Base-by-base conservation (phyloP, 2,888 invertebrate genomes). In the Ornithoptera alexandrae region DNA sequence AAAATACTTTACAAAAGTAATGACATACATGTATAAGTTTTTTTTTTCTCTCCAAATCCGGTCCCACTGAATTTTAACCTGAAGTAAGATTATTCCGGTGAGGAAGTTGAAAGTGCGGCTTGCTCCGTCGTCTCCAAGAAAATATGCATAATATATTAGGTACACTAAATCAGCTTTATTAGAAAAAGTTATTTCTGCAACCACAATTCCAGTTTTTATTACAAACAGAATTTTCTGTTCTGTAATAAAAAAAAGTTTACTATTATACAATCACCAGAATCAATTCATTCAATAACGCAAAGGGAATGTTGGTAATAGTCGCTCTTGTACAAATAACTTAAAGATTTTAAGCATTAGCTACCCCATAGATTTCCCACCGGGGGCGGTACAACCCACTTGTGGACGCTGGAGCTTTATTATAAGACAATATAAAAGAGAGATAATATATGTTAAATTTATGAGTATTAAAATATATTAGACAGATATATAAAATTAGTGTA, bases 61-160 rank as follows among this genome's bases (percentile, higher is more conserved):
- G 56, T 46, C 50, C 30, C 65, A 46, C 50, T 73, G 79, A 79
- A 84, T 81, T 81, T 83, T 81, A 84, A 83, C 80, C 81, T 80
- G 73, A 81, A 84, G 84, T 85, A 84, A 84, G 83, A 81, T 88
- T 85, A 82, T 82, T 82, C 74, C 75, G 77, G 73, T 70, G 72
- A 74, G 74, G 72, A 81, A 84, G 82, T 83, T 80, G 80, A 84
- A 83, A 81, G 79, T 79, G 78, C 79, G 76, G 61, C 30, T 20
- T 39, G 69, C 50, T 67, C 62, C 58, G 65, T 56, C 79, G 71
- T 61, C 71, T 72, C 68, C 71, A 59, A 72, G 76, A 76, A 79
- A 78, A 79, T 79, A 79, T 79, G 78, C 76, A 78, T 77, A 79
- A 81, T 80, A 79, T 78, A 80, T 79, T 77, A 77, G 76, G 73